These are phyloP conservation scores for Pomacea maculata DNA, from an alignment of 1,140 invertebrate genomes.

Conservation along the genomic window DNA sequence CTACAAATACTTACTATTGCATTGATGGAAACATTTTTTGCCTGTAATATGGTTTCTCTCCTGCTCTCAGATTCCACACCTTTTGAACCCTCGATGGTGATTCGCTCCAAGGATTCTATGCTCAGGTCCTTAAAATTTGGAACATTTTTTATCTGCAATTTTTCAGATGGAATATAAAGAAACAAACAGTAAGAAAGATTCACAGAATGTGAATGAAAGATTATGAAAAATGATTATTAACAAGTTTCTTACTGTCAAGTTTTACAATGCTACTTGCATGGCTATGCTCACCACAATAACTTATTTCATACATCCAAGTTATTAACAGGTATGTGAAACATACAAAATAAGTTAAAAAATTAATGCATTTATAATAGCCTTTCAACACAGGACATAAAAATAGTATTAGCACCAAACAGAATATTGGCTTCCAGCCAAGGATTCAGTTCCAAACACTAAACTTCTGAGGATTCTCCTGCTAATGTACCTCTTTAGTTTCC, in stretches of 20 bases:
- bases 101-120: conserved; percentile 25
- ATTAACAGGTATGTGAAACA: background rate
- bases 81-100: conserved; percentile 13
- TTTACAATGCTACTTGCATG: no score
- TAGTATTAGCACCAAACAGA: background rate
- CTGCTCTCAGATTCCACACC: conserved; percentile 11
- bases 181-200: background rate
- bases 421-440: background rate
- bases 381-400: no score
- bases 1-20: conserved; percentile 11
- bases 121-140: conserved; percentile 22
- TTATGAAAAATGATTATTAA: no score
- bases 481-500: conserved; percentile 19
- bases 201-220: background rate
- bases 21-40: conserved; percentile 6
- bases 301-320: background rate
- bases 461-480: background rate
- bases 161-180: background rate
- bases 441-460: no score
- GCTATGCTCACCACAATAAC: no score
- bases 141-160: conserved; percentile 23
- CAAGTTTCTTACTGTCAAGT: no score
- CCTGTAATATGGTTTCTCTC: conserved; percentile 7
- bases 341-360: background rate
- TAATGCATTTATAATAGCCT: background rate